Conservation (phyloP, 2,113 vertebrate genomes). For the Strigops habroptila region DNA sequence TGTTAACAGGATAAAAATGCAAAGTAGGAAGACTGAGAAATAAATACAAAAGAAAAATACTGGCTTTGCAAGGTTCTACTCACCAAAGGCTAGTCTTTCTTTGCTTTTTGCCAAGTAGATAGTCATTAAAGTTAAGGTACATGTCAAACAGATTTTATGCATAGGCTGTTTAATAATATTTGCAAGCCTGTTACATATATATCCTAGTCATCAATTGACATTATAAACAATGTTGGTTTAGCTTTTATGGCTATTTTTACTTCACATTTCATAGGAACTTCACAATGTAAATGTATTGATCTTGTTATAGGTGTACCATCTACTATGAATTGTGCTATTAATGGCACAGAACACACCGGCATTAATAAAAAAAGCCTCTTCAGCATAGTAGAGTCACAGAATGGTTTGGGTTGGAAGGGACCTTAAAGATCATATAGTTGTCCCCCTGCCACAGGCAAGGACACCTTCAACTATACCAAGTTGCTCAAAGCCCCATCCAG, state of each 20-base stretch:
- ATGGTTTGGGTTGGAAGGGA: not conserved
- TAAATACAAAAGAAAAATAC: slow-evolving; percentile 16
- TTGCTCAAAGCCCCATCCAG: not conserved
- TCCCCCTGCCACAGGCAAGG: not conserved
- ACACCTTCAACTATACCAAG: not conserved
- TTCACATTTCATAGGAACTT: not conserved
- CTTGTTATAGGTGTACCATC: not conserved
- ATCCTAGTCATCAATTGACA: not conserved
- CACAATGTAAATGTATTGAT: not conserved
- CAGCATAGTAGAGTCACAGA: not conserved
- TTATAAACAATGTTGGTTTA: not conserved
- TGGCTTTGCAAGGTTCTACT: not conserved
- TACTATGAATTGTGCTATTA: not conserved
- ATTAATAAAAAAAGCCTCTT: not conserved
- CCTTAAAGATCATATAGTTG: not conserved
- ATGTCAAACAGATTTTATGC: not conserved
- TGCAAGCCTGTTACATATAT: not conserved
- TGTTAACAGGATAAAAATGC: slow-evolving; percentile 53
- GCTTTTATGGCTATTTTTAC: not conserved
- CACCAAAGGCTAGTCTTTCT: not conserved
- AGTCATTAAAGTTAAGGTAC: not conserved
- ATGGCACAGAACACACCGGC: not conserved
- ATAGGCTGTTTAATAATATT: not conserved
- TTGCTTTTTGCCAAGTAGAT: not conserved
- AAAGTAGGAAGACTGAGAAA: slow-evolving; percentile 32